Conservation (phyloP, 2,888 invertebrate species). For the Melipona bicolor region DNA sequence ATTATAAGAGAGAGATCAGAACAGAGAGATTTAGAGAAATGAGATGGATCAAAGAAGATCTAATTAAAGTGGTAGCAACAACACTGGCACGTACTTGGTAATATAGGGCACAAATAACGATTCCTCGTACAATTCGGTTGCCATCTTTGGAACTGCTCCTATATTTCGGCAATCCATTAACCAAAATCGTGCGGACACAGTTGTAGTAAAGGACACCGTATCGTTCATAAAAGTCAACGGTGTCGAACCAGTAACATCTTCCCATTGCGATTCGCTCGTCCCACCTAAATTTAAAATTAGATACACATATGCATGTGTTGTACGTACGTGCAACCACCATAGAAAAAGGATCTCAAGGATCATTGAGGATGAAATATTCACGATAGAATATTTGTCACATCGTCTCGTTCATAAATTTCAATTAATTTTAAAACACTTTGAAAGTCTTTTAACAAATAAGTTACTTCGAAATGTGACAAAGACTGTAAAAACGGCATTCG, state of each 20-base stretch:
- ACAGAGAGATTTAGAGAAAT: not conserved
- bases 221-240: conserved; percentile 98
- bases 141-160: conserved; percentile 97
- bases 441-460: no score
- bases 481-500: no score
- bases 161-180: conserved; percentile 99
- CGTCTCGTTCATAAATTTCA: no score
- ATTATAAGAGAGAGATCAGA: conserved; percentile 34
- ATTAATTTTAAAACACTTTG: no score
- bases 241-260: conserved; percentile 99
- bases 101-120: conserved; percentile 94
- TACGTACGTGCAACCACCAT: no score
- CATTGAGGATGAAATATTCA: no score
- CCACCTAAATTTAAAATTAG: conserved; percentile 87
- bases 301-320: not conserved
- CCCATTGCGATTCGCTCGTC: conserved; percentile 98
- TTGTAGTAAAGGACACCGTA: conserved; percentile 99
- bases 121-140: conserved; percentile 97
- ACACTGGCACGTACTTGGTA: conserved; percentile 88
- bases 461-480: no score
- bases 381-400: no score
- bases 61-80: not conserved
- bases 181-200: conserved; percentile 99
- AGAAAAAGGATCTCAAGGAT: no score
- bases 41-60: no score